A percentile compares a stretch with the other conserved stretches of the same genome.
Conservation (phyloP, 2,888 invertebrate species). For the Mamestra brassicae region DNA sequence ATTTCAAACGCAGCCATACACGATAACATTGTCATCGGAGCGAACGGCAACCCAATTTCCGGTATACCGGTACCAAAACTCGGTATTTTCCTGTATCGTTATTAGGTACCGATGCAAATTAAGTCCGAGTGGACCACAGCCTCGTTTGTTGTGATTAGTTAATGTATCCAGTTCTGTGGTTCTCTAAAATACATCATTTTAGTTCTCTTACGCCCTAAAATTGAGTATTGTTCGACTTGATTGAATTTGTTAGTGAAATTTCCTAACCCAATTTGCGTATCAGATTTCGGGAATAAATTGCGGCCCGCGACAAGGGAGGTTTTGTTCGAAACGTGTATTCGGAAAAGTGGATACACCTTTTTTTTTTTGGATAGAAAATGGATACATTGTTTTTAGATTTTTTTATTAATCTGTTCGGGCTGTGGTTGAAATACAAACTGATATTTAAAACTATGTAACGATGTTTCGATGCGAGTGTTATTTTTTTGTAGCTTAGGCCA, state of each 20-base stretch:
- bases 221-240: slow-evolving; percentile 68
- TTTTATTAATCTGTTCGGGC: slow-evolving; percentile 23
- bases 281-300: slow-evolving; percentile 61
- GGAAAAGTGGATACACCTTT: slow-evolving; percentile 30
- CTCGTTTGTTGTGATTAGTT: slow-evolving; percentile 70
- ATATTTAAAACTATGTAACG: slow-evolving; percentile 44
- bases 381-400: slow-evolving; percentile 1
- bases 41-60: slow-evolving; percentile 51
- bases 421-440: slow-evolving; percentile 21
- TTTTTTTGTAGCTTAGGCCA: neutral
- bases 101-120: slow-evolving; percentile 66
- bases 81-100: slow-evolving; percentile 56
- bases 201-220: slow-evolving; percentile 54
- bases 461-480: slow-evolving; percentile 24
- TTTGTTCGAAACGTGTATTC: slow-evolving; percentile 32
- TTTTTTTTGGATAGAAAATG: slow-evolving; percentile 4
- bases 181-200: slow-evolving; percentile 55
- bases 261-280: slow-evolving; percentile 53
- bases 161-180: slow-evolving; percentile 55
- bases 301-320: slow-evolving; percentile 10
- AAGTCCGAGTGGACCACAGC: slow-evolving; percentile 59
- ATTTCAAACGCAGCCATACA: slow-evolving; percentile 36
- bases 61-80: slow-evolving; percentile 44
- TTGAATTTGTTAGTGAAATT: slow-evolving; percentile 67
- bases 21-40: slow-evolving; percentile 37